phyloP scores from a whole-genome alignment of 2,797 vertebrate genomes.

The Ambastaia sidthimunki region DNA sequence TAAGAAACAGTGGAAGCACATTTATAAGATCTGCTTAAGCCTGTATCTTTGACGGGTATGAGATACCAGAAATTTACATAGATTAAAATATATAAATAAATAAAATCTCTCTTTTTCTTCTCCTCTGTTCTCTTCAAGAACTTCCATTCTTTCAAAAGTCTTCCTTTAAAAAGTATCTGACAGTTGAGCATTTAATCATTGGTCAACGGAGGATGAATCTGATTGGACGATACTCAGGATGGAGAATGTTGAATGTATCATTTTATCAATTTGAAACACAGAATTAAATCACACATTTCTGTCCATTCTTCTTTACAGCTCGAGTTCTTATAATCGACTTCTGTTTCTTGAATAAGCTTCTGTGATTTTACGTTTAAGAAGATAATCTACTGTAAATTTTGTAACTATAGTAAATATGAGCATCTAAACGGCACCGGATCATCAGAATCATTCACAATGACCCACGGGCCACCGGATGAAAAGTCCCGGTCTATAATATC shows the following conservation, averaged over 20 bases:
- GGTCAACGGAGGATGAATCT: neutral
- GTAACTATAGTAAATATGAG: neutral
- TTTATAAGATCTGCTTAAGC: neutral
- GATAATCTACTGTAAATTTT: neutral
- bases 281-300: neutral
- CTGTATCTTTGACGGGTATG: neutral
- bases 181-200: neutral
- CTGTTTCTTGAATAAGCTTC: too few species aligned
- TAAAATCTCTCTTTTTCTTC: neutral
- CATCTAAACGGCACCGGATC: neutral
- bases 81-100: neutral
- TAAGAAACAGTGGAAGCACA: neutral
- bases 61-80: neutral
- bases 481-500: neutral
- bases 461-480: neutral
- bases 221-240: too few species aligned
- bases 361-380: too few species aligned
- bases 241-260: neutral
- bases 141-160: neutral
- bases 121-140: neutral
- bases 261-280: neutral
- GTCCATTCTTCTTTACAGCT: neutral
- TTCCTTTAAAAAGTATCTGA: neutral
- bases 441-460: neutral
- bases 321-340: too few species aligned